Conservation (phyloP, 92 coral and sea anemone genomes). For the Palythoa heliodiscus region DNA sequence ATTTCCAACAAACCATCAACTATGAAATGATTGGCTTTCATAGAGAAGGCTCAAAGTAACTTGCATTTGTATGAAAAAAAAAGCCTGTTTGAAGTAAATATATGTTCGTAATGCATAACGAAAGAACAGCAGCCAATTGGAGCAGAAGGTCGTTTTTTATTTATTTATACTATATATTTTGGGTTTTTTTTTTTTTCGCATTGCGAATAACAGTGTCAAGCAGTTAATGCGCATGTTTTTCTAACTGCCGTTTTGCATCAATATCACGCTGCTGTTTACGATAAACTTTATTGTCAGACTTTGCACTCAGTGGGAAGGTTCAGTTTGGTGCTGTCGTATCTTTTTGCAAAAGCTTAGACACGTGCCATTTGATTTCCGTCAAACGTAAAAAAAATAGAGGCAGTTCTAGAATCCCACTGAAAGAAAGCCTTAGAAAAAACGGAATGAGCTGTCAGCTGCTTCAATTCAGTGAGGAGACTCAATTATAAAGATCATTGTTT, state of each 20-base stretch:
- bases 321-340: neutral
- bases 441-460: neutral
- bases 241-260: too few relatives aligned
- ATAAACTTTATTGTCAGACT: too few relatives aligned
- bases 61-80: neutral
- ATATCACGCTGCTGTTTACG: too few relatives aligned
- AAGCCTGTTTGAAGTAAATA: neutral
- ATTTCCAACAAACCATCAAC: constrained; percentile 13
- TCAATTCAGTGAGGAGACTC: neutral
- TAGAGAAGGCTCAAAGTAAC: neutral
- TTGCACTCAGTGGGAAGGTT: too few relatives aligned
- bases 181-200: too few relatives aligned
- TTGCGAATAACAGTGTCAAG: too few relatives aligned
- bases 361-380: neutral
- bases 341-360: neutral
- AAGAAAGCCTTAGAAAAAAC: neutral
- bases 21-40: neutral
- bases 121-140: constrained; percentile 26
- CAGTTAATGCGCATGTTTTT: too few relatives aligned
- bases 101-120: neutral
- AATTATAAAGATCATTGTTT: neutral
- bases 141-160: neutral
- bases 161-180: neutral
- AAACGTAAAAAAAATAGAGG: neutral
- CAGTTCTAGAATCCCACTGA: neutral